phyloP scores from a whole-genome alignment of 2,113 vertebrate genomes.

The Tapirus terrestris region DNA sequence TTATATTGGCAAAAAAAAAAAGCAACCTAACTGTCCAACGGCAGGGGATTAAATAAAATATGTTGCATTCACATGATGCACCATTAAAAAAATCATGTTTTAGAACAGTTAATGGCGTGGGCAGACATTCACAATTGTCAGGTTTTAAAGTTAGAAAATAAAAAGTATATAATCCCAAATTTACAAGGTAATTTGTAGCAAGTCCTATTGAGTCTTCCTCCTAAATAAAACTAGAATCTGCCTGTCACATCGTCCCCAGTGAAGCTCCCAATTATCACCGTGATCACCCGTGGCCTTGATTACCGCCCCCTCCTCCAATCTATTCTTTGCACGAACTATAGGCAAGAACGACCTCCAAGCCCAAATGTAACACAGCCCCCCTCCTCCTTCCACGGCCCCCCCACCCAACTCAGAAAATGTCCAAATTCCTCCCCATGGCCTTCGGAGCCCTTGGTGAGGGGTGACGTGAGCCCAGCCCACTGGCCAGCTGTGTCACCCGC shows the following conservation, averaged over 20 bases:
- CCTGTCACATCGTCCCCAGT: rapidly evolving
- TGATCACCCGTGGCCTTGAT: rapidly evolving
- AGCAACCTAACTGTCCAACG: background rate
- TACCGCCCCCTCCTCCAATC: too few relatives aligned
- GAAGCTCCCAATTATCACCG: background rate
- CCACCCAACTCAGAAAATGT: background rate
- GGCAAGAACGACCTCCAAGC: background rate
- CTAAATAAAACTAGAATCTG: background rate
- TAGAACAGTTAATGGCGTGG: background rate
- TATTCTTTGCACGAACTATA: background rate
- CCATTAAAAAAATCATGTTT: background rate
- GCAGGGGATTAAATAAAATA: background rate
- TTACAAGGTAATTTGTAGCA: background rate
- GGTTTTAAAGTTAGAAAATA: background rate
- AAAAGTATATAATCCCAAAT: background rate
- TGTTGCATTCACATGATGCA: rapidly evolving
- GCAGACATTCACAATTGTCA: background rate
- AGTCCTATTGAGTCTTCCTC: background rate
- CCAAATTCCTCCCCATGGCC: background rate
- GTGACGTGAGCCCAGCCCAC: rapidly evolving
- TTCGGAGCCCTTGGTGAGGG: background rate
- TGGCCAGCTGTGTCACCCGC: background rate
- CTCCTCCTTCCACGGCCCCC: background rate
- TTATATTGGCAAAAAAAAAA: background rate
- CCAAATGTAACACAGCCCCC: background rate